Base-by-base conservation (phyloP, 2,888 invertebrate species). In the Hololepta plana region DNA sequence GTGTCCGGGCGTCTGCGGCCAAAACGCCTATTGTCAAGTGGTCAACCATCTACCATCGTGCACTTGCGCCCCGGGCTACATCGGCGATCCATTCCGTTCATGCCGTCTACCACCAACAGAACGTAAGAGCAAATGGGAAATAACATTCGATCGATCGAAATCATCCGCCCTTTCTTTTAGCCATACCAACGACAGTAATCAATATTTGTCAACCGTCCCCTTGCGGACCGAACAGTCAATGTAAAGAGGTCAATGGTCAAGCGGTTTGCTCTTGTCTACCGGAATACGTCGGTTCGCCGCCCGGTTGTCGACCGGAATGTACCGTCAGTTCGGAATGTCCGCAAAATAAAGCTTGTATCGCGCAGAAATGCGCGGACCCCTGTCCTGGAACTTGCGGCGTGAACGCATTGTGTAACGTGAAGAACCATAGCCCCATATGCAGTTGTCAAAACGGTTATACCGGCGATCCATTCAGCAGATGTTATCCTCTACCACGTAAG, bases 221-320 rank as follows among this genome's bases (percentile, higher is more conserved):
- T 1, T 87, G 85, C 45, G 85, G 85, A 13, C 70, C 80, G 3
- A 80, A 82, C 44, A 80, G 82, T 34, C 61, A 72, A 39, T 85
- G 85, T 44, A 67, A 69, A 38, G 72, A 71, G 48, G 47, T 66
- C 13, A 75, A 76, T 39, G 54, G 51, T 23, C 45, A 51, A 37
- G 59, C 61, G 6, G 51, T 57, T 20, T 60, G 61, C 37, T 54
- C 55, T 15, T 60, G 60, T 32, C 43, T 55, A 27, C 51, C 57
- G 19, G 48, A 50, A 23, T 60, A 55, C 37, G 42, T 52, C 12
- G 60, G 61, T 26, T 51, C 48, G 33, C 77, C 79, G 23, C 74
- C 72, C 5, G 55, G 56, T 38, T 82, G 81, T 47, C 62, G 79
- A 41, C 79, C 80, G 2, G 79, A 81, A 53, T 81, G 81, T 47